Percentiles rank a stretch among this genome's conserved stretches.
phyloP scores from a whole-genome alignment of 1,140 invertebrate species.

The Chymomyza costata region DNA sequence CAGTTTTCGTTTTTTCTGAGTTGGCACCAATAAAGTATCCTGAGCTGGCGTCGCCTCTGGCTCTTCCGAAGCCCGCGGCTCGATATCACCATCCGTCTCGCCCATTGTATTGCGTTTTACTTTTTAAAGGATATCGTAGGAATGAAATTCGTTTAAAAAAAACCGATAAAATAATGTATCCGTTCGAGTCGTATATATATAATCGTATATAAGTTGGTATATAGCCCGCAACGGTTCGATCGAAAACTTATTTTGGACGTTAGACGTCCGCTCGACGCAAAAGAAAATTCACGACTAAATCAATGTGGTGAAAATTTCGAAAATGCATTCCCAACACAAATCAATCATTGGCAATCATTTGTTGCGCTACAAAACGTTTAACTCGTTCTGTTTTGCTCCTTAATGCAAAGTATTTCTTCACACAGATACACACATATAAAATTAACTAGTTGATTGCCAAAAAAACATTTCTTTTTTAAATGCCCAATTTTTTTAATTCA shows the following conservation, averaged over 20 bases:
- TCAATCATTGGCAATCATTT: slow-evolving; percentile 48
- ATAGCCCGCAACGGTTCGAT: slow-evolving; percentile 65
- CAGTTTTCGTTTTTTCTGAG: slow-evolving; percentile 63
- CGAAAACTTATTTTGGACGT: slow-evolving; percentile 58
- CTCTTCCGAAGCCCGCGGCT: slow-evolving; percentile 56
- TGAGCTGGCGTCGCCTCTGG: slow-evolving; percentile 58
- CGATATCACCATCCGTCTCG: slow-evolving; percentile 66
- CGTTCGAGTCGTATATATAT: slow-evolving; percentile 55
- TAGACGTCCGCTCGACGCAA: slow-evolving; percentile 68
- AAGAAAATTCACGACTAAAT: slow-evolving; percentile 67
- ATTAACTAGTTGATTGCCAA: slow-evolving; percentile 44
- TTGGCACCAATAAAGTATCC: slow-evolving; percentile 63
- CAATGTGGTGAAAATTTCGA: slow-evolving; percentile 58
- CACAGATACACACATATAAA: slow-evolving; percentile 15
- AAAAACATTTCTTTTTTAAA: slow-evolving; percentile 56
- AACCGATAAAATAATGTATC: slow-evolving; percentile 52
- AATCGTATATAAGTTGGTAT: slow-evolving; percentile 27
- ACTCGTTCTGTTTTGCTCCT: slow-evolving; percentile 50
- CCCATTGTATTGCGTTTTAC: slow-evolving; percentile 50
- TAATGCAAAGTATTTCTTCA: slow-evolving; percentile 24
- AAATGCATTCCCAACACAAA: slow-evolving; percentile 57
- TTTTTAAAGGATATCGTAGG: slow-evolving; percentile 51
- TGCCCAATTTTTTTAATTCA: slow-evolving; percentile 47
- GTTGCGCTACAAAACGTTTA: slow-evolving; percentile 45
- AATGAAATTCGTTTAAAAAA: slow-evolving; percentile 43